Base-by-base conservation (phyloP, 2,888 invertebrate genomes). In the Cheiracanthium punctorium region DNA sequence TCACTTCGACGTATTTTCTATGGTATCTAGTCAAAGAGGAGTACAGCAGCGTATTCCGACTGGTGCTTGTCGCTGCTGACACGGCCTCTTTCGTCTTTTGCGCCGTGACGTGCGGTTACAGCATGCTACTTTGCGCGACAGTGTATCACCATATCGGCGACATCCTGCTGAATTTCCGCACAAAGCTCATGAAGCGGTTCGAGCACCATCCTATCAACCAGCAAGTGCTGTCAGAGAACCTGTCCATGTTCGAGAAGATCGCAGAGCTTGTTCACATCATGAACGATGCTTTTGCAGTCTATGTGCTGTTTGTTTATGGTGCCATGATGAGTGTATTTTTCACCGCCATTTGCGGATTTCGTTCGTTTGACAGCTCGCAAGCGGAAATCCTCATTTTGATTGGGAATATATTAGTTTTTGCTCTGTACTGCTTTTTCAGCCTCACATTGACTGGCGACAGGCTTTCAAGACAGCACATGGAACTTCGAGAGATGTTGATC, bases 251-350 rank as follows among this genome's bases (percentile, higher is more conserved):
- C n/a, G 30, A 71, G 10, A 43, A 52, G 1, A 41, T 82, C n/a
- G 14, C 30, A 5, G 30, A 7, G 17, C 48, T 64, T 7, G 28
- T 72, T 1, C 10, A 67, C 12, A 64, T 72, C 0, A 37, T 72
- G 8, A 76, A 82, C 17, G 29, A 65, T 7, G 72, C 82, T 8
- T 12, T 82, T 8, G 58, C 71, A 12, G 24, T 43, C 14, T 73
- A 29, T 20, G 72, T 77, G 0, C 32, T 73, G n/a, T 73, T 76
- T 24, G 17, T 77, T 41, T 82, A 77, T n/a, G 64, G 82, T 2
- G 32, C 72, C 0, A 7, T 72, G 2, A 52, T 82, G 0, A 71
- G 72, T 48, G 64, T 30, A 14, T 71, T 77, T n/a, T 77, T 67
- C 72, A 82, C 71, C 12, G 67, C 65, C 12, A 33, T 72, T 12